phyloP scores from a whole-genome alignment of 2,888 invertebrate species.

The Pyrrhosoma nymphula region DNA sequence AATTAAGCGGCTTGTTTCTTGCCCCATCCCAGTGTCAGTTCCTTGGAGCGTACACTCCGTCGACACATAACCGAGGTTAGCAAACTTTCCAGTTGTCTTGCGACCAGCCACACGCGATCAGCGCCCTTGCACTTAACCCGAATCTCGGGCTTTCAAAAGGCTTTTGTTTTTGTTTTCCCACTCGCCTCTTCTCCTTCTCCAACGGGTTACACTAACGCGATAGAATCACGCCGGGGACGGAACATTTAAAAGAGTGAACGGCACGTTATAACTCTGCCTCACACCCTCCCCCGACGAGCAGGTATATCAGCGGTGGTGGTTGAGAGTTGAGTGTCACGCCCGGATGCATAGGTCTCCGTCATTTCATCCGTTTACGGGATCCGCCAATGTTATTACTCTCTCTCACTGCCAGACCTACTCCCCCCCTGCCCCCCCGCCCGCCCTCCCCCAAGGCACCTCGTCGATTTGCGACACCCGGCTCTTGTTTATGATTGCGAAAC shows the following conservation, averaged over 20 bases:
- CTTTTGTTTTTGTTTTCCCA: conserved; percentile 33
- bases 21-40: not conserved
- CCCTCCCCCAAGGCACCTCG: not conserved
- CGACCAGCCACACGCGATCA: not conserved
- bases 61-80: not conserved
- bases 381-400: conserved; percentile 1
- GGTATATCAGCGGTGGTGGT: not conserved
- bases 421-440: not conserved
- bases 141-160: conserved; percentile 12
- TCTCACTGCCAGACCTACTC: not conserved
- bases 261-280: not conserved
- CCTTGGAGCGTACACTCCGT: not conserved
- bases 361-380: conserved; percentile 17
- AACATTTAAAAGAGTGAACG: not conserved
- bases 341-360: not conserved
- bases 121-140: conserved; percentile 30
- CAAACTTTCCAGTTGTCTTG: not conserved
- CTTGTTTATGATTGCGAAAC: conserved; percentile 12
- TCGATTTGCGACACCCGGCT: not conserved
- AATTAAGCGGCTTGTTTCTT: no score
- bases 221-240: not conserved
- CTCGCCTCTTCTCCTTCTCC: not conserved
- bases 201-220: not conserved
- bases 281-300: not conserved
- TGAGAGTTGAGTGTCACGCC: not conserved